Evolutionary conservation across 2,888 invertebrate species (phyloP).

Genomic region (Caenorhabditis sp.): DNA sequence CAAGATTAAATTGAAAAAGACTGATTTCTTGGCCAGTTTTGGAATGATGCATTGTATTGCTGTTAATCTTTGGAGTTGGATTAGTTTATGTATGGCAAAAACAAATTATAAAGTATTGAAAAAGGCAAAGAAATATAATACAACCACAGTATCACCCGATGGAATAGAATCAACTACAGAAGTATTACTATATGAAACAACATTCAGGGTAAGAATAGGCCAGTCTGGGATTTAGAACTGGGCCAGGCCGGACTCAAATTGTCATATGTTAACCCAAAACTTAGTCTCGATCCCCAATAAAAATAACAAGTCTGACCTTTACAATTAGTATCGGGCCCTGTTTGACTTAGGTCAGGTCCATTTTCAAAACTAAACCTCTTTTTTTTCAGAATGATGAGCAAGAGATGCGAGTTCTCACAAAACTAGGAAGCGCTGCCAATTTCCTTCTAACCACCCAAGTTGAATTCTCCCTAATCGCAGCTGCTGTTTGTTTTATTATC

Average conservation of each 20-base stretch:
- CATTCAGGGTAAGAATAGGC: background rate
- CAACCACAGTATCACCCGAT: background rate
- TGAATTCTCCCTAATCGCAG: slow-evolving; percentile 63
- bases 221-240: too few species aligned
- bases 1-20: slow-evolving; percentile 59
- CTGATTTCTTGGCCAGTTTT: slow-evolving; percentile 57
- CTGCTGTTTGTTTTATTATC: slow-evolving; percentile 68
- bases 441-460: slow-evolving; percentile 66
- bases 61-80: slow-evolving; percentile 69
- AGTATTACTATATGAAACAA: background rate
- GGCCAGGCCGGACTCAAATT: too few species aligned
- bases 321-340: too few species aligned
- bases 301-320: too few species aligned
- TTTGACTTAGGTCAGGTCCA: too few species aligned
- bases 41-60: slow-evolving; percentile 68
- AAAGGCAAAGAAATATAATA: slow-evolving; percentile 19
- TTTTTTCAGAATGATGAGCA: slow-evolving; percentile 19
- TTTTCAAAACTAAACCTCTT: too few species aligned
- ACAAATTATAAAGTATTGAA: slow-evolving; percentile 24
- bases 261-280: too few species aligned
- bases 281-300: too few species aligned
- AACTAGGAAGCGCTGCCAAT: slow-evolving; percentile 66
- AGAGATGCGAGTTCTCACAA: slow-evolving; percentile 36
- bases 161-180: background rate
- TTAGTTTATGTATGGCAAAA: slow-evolving; percentile 64